A percentile compares a stretch with the other conserved stretches of the same genome.
These are phyloP conservation scores for Etheostoma nigrum DNA, from an alignment of 2,797 vertebrate species.

Conservation along the genomic window DNA sequence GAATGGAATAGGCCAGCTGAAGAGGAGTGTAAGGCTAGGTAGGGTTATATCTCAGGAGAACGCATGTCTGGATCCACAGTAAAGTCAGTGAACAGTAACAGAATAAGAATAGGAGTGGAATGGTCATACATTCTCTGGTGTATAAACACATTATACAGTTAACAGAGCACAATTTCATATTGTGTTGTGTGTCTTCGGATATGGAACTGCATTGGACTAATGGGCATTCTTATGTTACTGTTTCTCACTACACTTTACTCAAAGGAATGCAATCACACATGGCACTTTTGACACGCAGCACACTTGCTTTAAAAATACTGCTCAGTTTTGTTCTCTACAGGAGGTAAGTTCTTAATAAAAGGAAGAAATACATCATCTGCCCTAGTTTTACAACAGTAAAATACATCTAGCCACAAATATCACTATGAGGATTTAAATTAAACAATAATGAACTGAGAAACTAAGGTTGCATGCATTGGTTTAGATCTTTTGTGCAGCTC, in stretches of 20 bases:
- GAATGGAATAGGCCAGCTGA: constrained; percentile 15
- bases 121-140: background rate
- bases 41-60: background rate
- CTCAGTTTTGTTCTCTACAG: constrained; percentile 11
- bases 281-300: background rate
- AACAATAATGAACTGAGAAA: background rate
- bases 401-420: background rate
- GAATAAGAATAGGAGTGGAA: background rate
- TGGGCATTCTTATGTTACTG: background rate
- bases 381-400: background rate
- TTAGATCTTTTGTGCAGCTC: background rate
- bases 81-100: background rate
- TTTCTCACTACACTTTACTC: constrained; percentile 8
- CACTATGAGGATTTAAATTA: background rate
- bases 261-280: constrained; percentile 10
- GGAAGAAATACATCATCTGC: background rate
- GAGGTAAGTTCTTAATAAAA: constrained; percentile 3
- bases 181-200: constrained; percentile 3
- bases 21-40: constrained; percentile 24
- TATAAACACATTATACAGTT: background rate
- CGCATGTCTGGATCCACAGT: background rate
- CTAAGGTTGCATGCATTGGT: background rate
- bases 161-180: background rate
- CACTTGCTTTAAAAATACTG: background rate
- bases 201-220: constrained; percentile 8